A percentile compares a stretch with the other conserved stretches of the same genome.
Evolutionary conservation across 2,888 invertebrate genomes (phyloP).

Genomic region (Lordiphosa andalusiaca): DNA sequence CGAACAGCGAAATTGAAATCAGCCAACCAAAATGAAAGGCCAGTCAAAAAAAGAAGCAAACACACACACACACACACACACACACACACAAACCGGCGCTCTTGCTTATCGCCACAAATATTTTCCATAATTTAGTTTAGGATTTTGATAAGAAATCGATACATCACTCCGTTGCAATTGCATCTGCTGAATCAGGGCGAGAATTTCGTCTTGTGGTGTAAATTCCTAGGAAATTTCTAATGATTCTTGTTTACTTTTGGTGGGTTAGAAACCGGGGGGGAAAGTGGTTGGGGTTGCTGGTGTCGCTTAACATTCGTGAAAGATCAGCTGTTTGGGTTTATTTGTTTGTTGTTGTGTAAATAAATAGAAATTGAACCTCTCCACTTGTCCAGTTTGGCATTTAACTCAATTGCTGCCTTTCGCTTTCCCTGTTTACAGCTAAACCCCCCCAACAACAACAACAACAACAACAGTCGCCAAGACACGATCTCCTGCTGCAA

Average conservation of each 20-base stretch:
- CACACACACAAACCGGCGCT: slow-evolving; percentile 4
- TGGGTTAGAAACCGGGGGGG: no score
- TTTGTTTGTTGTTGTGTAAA: no score
- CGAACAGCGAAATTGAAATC: slow-evolving; percentile 47
- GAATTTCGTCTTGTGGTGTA: no score
- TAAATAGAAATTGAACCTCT: no score
- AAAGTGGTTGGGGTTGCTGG: no score
- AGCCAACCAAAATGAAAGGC: slow-evolving; percentile 65
- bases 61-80: slow-evolving; percentile 15
- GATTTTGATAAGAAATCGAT: slow-evolving; percentile 20
- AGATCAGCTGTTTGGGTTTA: no score
- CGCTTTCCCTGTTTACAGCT: neutral
- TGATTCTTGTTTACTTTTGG: no score
- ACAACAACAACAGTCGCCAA: slow-evolving; percentile 17
- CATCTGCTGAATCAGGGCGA: slow-evolving; percentile 5
- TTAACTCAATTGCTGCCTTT: neutral
- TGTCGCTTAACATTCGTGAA: no score
- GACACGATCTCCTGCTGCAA: neutral
- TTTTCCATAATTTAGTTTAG: slow-evolving; percentile 13
- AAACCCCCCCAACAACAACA: slow-evolving; percentile 11
- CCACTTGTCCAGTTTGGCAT: no score
- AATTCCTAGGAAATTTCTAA: no score
- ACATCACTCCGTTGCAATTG: slow-evolving; percentile 3
- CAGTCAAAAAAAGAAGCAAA: slow-evolving; percentile 24
- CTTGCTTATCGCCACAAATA: slow-evolving; percentile 17